Conservation (phyloP, 2,888 invertebrate species). For the Blastobasis lacticolella region DNA sequence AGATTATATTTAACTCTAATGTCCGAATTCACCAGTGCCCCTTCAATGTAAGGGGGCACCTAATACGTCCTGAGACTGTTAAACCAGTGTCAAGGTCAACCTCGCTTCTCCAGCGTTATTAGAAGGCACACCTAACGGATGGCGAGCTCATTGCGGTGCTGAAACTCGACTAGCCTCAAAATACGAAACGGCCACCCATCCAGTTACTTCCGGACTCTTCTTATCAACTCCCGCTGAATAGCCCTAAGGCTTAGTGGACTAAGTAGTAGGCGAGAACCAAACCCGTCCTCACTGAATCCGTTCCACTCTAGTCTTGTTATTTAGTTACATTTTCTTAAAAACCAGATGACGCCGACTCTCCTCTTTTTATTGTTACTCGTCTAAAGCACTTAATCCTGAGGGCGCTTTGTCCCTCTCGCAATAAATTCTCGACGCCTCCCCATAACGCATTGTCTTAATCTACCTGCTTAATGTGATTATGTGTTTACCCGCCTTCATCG, state of each 20-base stretch:
- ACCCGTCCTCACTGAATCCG: background rate
- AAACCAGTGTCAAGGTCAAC: too few species aligned
- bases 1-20: too few species aligned
- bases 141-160: too few species aligned
- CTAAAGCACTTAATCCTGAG: slow-evolving; percentile 24
- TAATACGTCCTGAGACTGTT: background rate
- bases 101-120: too few species aligned
- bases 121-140: too few species aligned
- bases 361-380: slow-evolving; percentile 24
- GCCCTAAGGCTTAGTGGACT: too few species aligned
- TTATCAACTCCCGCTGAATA: too few species aligned
- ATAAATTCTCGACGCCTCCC: slow-evolving; percentile 21
- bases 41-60: background rate
- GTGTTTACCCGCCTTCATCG: slow-evolving; percentile 15
- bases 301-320: slow-evolving; percentile 22
- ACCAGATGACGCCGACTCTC: slow-evolving; percentile 26
- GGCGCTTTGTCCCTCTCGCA: slow-evolving; percentile 8
- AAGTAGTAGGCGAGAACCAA: too few species aligned
- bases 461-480: slow-evolving; percentile 31
- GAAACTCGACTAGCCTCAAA: too few species aligned
- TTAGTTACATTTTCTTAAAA: slow-evolving; percentile 23
- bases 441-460: slow-evolving; percentile 24
- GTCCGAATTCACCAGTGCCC: too few species aligned
- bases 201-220: too few species aligned
- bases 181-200: too few species aligned